Base-by-base conservation (phyloP, 2,888 invertebrate genomes). In the Pterobdella sp. region DNA sequence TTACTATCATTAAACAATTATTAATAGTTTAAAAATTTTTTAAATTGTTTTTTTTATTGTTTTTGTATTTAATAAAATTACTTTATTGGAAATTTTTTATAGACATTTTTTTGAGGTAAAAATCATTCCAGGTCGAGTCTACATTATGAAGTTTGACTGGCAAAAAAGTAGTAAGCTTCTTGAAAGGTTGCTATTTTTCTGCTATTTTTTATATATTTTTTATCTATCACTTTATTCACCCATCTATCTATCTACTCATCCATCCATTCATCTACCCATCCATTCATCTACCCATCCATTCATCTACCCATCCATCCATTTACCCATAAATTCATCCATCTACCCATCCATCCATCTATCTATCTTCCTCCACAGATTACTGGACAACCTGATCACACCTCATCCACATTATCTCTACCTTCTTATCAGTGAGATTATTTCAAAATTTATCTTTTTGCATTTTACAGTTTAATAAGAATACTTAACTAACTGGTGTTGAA, bases 61-160 rank as follows among this genome's bases (percentile, higher is more conserved):
- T n/a, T n/a, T n/a, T n/a, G n/a, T n/a, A n/a, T n/a, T n/a, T n/a
- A n/a, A n/a, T n/a, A n/a, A n/a, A n/a, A n/a, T n/a, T n/a, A n/a
- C n/a, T n/a, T n/a, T n/a, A n/a, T n/a, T n/a, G n/a, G n/a, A n/a
- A n/a, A n/a, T n/a, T n/a, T n/a, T n/a, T n/a, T n/a, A n/a, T n/a
- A n/a, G n/a, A n/a, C n/a, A n/a, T n/a, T n/a, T n/a, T n/a, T n/a
- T n/a, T n/a, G n/a, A n/a, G n/a, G n/a, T n/a, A n/a, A n/a, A n/a
- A n/a, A n/a, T n/a, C 60, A 3, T 3, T 26, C 60, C 60, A 56
- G 60, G 60, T 22, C 60, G 60, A 22, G 60, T 56, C 4, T 14
- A 56, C 60, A 56, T 56, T 22, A 56, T 56, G 60, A 56, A 22
- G 26, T 56, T 56, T n/a, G 60, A 56, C 10, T 56, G 60, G 60